phyloP scores from a whole-genome alignment of 2,797 vertebrate species.

The Brotula barbata region DNA sequence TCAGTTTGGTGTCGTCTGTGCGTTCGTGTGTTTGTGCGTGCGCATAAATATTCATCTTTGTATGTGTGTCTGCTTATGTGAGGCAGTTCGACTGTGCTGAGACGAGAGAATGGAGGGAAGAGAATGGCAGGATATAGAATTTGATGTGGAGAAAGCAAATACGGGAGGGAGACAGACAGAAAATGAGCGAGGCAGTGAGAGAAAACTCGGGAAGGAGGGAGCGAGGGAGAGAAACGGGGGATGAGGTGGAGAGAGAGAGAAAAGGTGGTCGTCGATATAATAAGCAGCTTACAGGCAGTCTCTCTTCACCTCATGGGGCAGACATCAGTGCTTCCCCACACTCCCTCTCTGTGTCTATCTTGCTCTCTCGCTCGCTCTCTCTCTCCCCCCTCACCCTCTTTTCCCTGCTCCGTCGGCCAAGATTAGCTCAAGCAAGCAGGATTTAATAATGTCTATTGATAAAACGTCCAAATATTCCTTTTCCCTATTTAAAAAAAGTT shows the following conservation, averaged over 20 bases:
- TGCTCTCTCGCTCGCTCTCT: slow-evolving; percentile 35
- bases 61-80: slow-evolving; percentile 33
- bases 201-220: slow-evolving; percentile 37
- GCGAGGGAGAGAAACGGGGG: not conserved
- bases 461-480: slow-evolving; percentile 86
- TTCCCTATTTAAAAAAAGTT: slow-evolving; percentile 72
- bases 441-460: slow-evolving; percentile 88
- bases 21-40: slow-evolving; percentile 34
- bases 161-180: slow-evolving; percentile 52
- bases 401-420: slow-evolving; percentile 64
- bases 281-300: slow-evolving; percentile 98
- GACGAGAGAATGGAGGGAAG: slow-evolving; percentile 55
- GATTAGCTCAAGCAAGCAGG: slow-evolving; percentile 84
- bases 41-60: not conserved
- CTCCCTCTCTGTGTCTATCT: slow-evolving; percentile 45
- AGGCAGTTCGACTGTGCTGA: slow-evolving; percentile 33
- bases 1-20: slow-evolving; percentile 58
- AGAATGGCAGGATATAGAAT: slow-evolving; percentile 65
- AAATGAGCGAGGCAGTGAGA: slow-evolving; percentile 70
- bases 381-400: slow-evolving; percentile 23
- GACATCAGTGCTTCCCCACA: slow-evolving; percentile 71
- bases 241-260: slow-evolving; percentile 77
- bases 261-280: slow-evolving; percentile 97
- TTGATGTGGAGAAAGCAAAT: slow-evolving; percentile 54
- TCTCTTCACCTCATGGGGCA: slow-evolving; percentile 91